A percentile compares a stretch with the other conserved stretches of the same genome.
These are phyloP conservation scores for Sardina pilchardus DNA, from an alignment of 2,113 vertebrate species.

Conservation along the genomic window DNA sequence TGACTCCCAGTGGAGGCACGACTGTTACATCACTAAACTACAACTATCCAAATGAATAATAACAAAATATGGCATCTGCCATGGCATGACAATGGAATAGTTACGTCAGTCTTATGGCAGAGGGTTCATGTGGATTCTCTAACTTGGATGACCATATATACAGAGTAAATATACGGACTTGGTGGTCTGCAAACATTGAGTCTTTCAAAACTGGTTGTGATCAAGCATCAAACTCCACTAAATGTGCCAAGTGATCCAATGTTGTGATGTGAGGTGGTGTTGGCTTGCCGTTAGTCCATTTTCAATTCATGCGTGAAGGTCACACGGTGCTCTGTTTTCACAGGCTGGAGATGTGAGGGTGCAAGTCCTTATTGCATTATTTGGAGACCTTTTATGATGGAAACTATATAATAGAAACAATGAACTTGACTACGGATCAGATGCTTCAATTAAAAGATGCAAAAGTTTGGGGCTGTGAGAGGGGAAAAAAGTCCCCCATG, in stretches of 20 bases:
- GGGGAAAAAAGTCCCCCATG: background rate
- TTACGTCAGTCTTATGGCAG: constrained; percentile 5
- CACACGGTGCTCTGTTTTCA: background rate
- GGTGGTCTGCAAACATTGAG: background rate
- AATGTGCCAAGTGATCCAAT: background rate
- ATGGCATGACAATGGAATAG: background rate
- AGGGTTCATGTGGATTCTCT: background rate
- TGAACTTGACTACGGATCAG: constrained; percentile 58
- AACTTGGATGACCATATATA: background rate
- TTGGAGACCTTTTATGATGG: background rate
- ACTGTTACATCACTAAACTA: background rate
- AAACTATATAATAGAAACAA: constrained; percentile 43
- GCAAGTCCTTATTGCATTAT: background rate
- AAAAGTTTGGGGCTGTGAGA: constrained; percentile 46
- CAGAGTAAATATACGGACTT: background rate
- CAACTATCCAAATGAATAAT: background rate
- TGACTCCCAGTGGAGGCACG: background rate
- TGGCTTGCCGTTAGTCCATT: background rate
- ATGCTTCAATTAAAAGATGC: constrained; percentile 44
- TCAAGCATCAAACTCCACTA: background rate
- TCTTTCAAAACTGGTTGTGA: background rate
- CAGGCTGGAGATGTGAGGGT: background rate
- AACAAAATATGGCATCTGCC: background rate
- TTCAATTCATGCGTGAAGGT: background rate
- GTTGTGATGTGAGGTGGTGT: background rate